Base-by-base conservation (phyloP, 2,888 invertebrate genomes). In the Pachymerium ferrugineum region DNA sequence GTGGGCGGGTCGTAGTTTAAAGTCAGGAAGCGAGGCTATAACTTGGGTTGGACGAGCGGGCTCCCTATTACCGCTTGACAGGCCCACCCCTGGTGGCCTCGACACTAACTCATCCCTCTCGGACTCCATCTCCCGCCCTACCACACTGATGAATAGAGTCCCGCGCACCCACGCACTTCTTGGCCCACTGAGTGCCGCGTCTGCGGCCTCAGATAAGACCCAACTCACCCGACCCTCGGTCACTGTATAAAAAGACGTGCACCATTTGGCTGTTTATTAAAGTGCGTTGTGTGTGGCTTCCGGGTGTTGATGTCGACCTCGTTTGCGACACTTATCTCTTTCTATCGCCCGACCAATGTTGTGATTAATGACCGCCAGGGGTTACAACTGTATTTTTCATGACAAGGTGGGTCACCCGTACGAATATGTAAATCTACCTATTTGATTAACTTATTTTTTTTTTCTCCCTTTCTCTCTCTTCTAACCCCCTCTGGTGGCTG, bases 41-140 rank as follows among this genome's bases (percentile, higher is more conserved):
- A 73, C 73, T 73, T 73, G 33, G 19, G 54, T 62, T 54, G 73
- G 73, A 73, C 25, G 73, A 73, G 73, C 73, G 5, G 62, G n/a
- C 47, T 47, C 47, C 25, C 73, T 73, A 73, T 73, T 73, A 73
- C 38, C 62, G 73, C 25, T 62, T 73, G 73, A 73, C 73, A 73
- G 73, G 73, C 73, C 73, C 73, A 73, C 73, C 73, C 73, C 62
- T 35, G 30, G 54, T 54, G 73, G 62, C 62, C 19, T 19, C 73
- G 47, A 47, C 47, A 35, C 6, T 73, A 73, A 73, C 73, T 73
- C 73, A 73, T 73, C 73, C 62, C 16, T 12, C 54, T 3, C 47
- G n/a, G n/a, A n/a, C n/a, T n/a, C n/a, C n/a, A n/a, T n/a, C n/a
- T 29, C 68, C 68, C 28, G 19, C 68, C 30, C 4, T 25, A 25